Conservation (phyloP, 2,113 vertebrate genomes). For the Brachyistius frenatus region DNA sequence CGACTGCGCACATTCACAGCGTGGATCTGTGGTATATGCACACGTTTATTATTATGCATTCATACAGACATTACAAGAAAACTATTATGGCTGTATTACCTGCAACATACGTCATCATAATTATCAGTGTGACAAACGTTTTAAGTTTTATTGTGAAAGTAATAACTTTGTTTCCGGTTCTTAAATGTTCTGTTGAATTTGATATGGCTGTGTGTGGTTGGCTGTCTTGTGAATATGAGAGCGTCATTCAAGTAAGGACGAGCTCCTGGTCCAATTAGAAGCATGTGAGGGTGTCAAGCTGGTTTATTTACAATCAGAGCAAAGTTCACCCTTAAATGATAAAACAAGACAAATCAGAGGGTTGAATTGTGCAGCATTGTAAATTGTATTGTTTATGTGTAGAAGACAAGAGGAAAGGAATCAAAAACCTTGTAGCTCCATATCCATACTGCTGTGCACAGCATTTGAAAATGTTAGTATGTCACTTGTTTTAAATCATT, state of each 20-base stretch:
- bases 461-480: no score
- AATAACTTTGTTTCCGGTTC: neutral
- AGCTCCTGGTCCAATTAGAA: constrained; percentile 45
- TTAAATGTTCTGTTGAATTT: neutral
- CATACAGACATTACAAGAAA: rapidly evolving
- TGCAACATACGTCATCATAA: neutral
- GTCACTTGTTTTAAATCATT: no score
- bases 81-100: neutral
- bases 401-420: neutral
- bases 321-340: constrained; percentile 24
- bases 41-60: neutral
- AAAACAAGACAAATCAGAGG: neutral
- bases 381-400: neutral
- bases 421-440: neutral
- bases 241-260: neutral
- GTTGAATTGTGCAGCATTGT: neutral
- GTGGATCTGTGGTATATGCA: no score
- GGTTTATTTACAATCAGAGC: neutral
- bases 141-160: constrained; percentile 48
- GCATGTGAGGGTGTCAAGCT: neutral
- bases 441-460: no score
- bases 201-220: neutral
- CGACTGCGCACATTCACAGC: no score
- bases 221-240: constrained; percentile 13
- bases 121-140: neutral